Evolutionary conservation across 1,140 invertebrate genomes (phyloP), one percentile per base, ranked within the genome.

Genomic region (Oedothorax gibbosus): DNA sequence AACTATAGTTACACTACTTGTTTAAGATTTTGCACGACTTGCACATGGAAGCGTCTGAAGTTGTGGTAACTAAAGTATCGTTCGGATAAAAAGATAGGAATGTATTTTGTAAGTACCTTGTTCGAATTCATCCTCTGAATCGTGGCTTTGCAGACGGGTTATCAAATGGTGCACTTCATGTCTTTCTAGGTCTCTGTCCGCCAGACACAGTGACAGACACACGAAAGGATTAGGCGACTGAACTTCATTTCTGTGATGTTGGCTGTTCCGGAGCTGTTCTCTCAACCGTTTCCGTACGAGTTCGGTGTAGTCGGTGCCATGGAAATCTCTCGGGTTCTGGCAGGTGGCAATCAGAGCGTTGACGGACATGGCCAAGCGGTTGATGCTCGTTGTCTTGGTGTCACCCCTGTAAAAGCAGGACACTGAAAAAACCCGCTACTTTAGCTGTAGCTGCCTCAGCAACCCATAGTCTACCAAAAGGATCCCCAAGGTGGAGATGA

Each of bases 341-440:
- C 79, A 81, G 7, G 65, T 68, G 20, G 68, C 79, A 4, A 81
- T n/a, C 8, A 81, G 14, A 0, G 66, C 79, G 20, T 80, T 80
- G 7, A 69, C 50, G 6, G 35, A 14, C 64, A 68, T 66, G 9
- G 77, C 77, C 18, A 80, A 7, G 15, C 60, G 56, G 20, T 77
- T 77, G 7, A 77, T 12, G 57, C 8, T 77, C 5, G n/a, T 9
- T 20, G 20, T 35, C 12, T 21, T 21, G 0, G 60, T 10, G 8
- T 64, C 21, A 11, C 20, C 15, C n/a, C 75, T 77, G 12, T n/a
- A 77, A 77, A 0, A 60, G 12, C 12, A n/a, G 12, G 12, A 11
- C 57, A 11, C 1, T 35, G 5, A n/a, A n/a, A n/a, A n/a, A n/a
- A n/a, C n/a, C n/a, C n/a, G n/a, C n/a, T n/a, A n/a, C n/a, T n/a